Evolutionary conservation across 2,888 invertebrate species (phyloP), one percentile per base, ranked within the genome.

Genomic region (Drosophila anomalata): DNA sequence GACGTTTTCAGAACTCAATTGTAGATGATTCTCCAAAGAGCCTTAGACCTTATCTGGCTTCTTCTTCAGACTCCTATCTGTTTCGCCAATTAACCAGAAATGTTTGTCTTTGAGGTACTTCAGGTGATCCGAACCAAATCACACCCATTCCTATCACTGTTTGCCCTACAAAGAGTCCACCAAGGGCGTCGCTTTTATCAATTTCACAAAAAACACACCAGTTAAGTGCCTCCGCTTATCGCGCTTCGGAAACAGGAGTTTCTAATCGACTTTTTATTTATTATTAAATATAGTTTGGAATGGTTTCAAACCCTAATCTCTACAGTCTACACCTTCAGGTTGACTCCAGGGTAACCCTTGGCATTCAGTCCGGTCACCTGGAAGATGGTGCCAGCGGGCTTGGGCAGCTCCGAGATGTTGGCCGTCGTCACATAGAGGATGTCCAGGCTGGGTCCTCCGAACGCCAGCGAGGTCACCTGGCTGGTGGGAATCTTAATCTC

Each of bases 401-500:
- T 55, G 1, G 89, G 87, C 63, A 83, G 77, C 7, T 77, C 82
- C 41, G 36, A 36, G n/a, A 79, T 85, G 11, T 89, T 90, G 1
- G 95, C 95, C 0, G 94, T 93, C 2, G 96, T 96, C 44, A 96
- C 95, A 90, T 93, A 96, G 53, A 96, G 91, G 70, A 93, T 93
- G 77, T 95, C 95, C 57, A 95, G 91, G 75, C 93, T 92, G 3
- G 93, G 92, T 0, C 96, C 96, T 1, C 96, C 96, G 91, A 95
- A 96, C 12, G 95, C 94, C 26, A 93, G 94, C 0, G 96, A 96
- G 0, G 96, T 96, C 50, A 94, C 93, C 88, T 95, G 94, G 8
- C 93, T 93, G n/a, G 94, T 94, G 0, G 96, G 96, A 54, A 95
- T 92, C 7, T 92, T 90, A 7, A 96, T 91, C 69, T 93, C 92